Evolutionary conservation across 1,140 invertebrate species (phyloP), one percentile per base, ranked within the genome.

Genomic region (Drosophila funebris): DNA sequence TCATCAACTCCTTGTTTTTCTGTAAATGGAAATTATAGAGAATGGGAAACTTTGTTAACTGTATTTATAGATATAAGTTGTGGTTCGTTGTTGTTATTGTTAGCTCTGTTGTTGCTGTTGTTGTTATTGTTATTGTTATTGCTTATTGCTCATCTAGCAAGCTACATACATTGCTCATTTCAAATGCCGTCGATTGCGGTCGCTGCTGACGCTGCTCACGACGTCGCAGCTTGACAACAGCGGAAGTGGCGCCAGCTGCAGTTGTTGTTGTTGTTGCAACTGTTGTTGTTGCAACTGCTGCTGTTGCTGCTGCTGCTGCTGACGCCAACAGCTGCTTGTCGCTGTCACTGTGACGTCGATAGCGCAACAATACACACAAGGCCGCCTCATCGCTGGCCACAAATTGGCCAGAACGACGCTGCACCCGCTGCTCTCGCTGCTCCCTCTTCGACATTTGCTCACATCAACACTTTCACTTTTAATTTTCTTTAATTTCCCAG

Each of bases 1-100:
- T 94, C 94, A 95, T 95, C 69, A 94, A 92, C 78, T 94, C 94
- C 91, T 94, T 94, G 90, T 95, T 94, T 93, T 95, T 95, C 94
- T 95, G 94, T 56, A 94, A 94, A 71, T 81, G 89, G 92, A 90
- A 90, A 22, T 20, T 0, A 39, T 13, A 2, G 2, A 53, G 16
- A 44, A 1, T 24, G 22, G 6, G 13, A 6, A 14, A 27, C 11
- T 29, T 58, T 44, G 20, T 14, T 43, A 16, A 31, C 11, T 13
- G 18, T 18, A 61, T 14, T 41, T 29, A 80, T 67, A 43, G 27
- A 16, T 24, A n/a, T 41, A 52, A 20, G 20, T 46, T 53, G 8
- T 48, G 62, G 2, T 60, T 54, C n/a, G 3, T 31, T 36, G 2
- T 8, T 22, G 27, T 46, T 1, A 27, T 53, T 16, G 9, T 13